Evolutionary conservation across 2,797 vertebrate species (phyloP).

Genomic region (Melanotaenia boesemani): DNA sequence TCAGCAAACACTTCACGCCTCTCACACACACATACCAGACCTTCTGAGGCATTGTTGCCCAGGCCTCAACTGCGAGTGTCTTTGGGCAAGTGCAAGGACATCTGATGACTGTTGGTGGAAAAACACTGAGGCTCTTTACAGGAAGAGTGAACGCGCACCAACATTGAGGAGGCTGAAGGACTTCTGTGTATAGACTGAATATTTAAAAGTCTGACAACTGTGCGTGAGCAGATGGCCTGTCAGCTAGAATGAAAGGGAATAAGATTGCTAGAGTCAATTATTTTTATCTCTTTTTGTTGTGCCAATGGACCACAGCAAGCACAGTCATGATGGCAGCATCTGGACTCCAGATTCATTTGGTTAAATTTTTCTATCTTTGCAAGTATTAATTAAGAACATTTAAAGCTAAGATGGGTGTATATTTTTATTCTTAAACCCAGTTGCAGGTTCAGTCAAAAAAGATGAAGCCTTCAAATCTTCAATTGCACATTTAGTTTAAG

Average conservation of each 20-base stretch:
- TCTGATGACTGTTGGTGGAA: background rate
- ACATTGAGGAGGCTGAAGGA: constrained; percentile 5
- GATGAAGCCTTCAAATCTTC: background rate
- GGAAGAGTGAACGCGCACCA: constrained; percentile 20
- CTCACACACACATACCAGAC: constrained; percentile 40
- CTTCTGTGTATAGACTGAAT: constrained; percentile 24
- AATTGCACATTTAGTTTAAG: background rate
- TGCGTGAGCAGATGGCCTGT: background rate
- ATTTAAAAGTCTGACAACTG: constrained; percentile 20
- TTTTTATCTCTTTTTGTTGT: background rate
- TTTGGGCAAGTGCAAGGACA: constrained; percentile 29
- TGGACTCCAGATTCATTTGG: background rate
- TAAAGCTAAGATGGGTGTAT: background rate
- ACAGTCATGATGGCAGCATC: background rate
- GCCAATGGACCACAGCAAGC: background rate
- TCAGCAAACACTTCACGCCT: constrained; percentile 60
- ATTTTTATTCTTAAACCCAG: background rate
- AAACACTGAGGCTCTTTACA: constrained; percentile 17
- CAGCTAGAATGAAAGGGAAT: background rate
- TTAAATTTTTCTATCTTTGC: background rate
- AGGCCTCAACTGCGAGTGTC: constrained; percentile 32
- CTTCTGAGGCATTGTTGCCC: constrained; percentile 32
- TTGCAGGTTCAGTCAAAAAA: background rate
- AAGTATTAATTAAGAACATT: background rate
- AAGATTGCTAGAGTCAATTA: background rate